These are phyloP conservation scores for Trochalopteron elliotii DNA, from an alignment of 2,113 vertebrate genomes.

Conservation along the genomic window DNA sequence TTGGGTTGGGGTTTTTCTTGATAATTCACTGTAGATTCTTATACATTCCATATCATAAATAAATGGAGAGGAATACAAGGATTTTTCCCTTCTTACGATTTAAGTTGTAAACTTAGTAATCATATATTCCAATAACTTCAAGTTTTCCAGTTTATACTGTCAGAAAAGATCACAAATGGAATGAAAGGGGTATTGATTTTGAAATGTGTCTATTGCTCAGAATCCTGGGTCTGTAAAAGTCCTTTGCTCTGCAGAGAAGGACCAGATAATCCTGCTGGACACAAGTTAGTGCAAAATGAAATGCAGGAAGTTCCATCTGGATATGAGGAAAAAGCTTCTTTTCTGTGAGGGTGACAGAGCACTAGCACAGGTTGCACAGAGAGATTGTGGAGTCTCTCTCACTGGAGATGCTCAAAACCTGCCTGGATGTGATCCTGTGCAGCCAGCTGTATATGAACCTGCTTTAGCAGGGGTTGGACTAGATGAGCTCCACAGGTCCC, in stretches of 20 bases:
- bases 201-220: neutral
- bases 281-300: neutral
- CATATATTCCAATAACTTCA: neutral
- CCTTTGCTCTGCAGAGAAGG: neutral
- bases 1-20: accelerated
- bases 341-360: neutral
- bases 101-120: neutral
- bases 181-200: neutral
- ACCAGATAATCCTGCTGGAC: neutral
- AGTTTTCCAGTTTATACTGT: neutral
- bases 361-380: neutral
- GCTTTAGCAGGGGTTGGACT: neutral
- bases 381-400: neutral
- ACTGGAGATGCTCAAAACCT: neutral
- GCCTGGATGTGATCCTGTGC: neutral
- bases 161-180: neutral
- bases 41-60: neutral
- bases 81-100: neutral
- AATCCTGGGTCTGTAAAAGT: neutral
- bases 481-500: neutral
- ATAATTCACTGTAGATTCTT: neutral
- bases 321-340: neutral
- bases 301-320: neutral
- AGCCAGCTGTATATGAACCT: neutral
- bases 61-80: neutral